These are phyloP conservation scores for Limnephilus auricula DNA, from an alignment of 2,888 invertebrate genomes.

Conservation along the genomic window DNA sequence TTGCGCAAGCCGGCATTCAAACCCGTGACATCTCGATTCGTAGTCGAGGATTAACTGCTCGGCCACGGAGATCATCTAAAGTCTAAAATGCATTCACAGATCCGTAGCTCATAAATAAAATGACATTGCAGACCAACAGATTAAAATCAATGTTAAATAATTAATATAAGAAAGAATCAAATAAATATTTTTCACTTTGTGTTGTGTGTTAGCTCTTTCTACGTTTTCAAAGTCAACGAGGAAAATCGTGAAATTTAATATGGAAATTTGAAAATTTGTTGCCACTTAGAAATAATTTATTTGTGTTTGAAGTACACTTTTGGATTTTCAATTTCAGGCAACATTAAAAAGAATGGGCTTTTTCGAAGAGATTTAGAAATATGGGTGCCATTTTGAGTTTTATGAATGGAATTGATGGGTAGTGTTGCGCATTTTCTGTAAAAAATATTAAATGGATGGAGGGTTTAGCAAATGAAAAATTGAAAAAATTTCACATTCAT, in stretches of 20 bases:
- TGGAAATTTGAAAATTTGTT: background rate
- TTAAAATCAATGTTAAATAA: background rate
- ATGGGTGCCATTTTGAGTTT: background rate
- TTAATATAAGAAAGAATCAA: too few relatives aligned
- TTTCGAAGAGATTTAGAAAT: background rate
- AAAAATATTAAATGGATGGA: background rate
- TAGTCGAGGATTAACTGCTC: too few relatives aligned
- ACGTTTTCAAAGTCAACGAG: background rate
- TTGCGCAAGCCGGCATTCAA: too few relatives aligned
- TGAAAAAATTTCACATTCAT: too few relatives aligned
- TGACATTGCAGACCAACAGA: background rate
- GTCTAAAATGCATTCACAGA: too few relatives aligned
- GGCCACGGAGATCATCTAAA: too few relatives aligned
- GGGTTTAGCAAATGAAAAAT: too few relatives aligned
- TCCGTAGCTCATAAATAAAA: too few relatives aligned
- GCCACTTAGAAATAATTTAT: background rate
- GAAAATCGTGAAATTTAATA: background rate
- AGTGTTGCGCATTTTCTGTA: background rate
- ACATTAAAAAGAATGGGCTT: background rate
- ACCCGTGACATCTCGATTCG: too few relatives aligned
- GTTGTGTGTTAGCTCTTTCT: background rate
- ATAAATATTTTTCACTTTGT: background rate
- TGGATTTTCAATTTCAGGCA: background rate
- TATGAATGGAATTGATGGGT: too few relatives aligned
- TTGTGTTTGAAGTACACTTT: background rate